phyloP scores from a whole-genome alignment of 2,888 invertebrate species.

The Sarcophaga carnaria region DNA sequence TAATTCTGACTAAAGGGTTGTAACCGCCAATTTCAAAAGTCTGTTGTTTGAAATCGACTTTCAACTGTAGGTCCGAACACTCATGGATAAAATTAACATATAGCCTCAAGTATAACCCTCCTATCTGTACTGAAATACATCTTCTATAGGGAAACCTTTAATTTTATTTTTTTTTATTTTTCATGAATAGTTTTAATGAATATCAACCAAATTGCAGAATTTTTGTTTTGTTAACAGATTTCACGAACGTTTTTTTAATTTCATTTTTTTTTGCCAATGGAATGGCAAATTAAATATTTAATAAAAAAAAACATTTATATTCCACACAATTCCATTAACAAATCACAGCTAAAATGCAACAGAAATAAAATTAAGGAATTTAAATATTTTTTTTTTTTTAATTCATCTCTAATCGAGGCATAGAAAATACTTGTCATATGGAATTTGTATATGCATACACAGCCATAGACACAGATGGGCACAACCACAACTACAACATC shows the following conservation, averaged over 20 bases:
- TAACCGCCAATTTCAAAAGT: too few relatives aligned
- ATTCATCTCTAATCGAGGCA: neutral
- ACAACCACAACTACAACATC: neutral
- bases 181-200: too few relatives aligned
- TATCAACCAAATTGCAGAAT: too few relatives aligned
- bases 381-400: neutral
- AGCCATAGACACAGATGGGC: neutral
- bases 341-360: constrained; percentile 11
- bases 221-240: neutral
- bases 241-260: neutral
- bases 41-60: too few relatives aligned
- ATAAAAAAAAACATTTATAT: neutral
- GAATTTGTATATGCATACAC: neutral
- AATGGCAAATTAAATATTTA: neutral
- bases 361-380: constrained; percentile 30
- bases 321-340: constrained; percentile 25
- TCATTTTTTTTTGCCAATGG: neutral
- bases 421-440: neutral
- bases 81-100: too few relatives aligned
- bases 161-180: too few relatives aligned
- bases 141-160: too few relatives aligned
- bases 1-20: too few relatives aligned
- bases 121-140: too few relatives aligned
- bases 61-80: too few relatives aligned
- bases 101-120: too few relatives aligned